phyloP scores from a whole-genome alignment of 1,140 invertebrate genomes.

The Phthorimaea operculella region DNA sequence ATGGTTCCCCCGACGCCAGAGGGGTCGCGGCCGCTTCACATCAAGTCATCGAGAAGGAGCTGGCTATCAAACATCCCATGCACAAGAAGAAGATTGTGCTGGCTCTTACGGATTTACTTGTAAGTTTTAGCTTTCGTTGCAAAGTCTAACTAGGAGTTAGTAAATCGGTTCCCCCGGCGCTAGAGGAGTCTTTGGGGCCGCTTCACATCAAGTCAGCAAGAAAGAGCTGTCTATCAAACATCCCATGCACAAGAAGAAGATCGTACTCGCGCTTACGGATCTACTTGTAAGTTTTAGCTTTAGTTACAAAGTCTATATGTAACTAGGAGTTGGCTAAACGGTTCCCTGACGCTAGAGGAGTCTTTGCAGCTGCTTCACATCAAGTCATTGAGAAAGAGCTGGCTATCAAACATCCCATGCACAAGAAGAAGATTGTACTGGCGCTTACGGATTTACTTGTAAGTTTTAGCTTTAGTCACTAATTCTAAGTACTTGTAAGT shows the following conservation, averaged over 20 bases:
- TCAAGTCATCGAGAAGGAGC: conserved; percentile 90
- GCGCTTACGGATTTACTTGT: conserved; percentile 73
- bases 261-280: conserved; percentile 81
- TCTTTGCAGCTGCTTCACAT: conserved; percentile 77
- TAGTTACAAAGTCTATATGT: no score
- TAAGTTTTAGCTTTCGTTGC: conserved; percentile 24
- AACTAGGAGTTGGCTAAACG: conserved; percentile 76
- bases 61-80: conserved; percentile 85
- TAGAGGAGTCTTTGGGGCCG: conserved; percentile 73
- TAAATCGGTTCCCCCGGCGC: conserved; percentile 80
- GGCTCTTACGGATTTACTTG: conserved; percentile 72
- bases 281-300: conserved; percentile 39
- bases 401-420: conserved; percentile 85
- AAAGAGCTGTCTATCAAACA: conserved; percentile 90
- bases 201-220: conserved; percentile 85
- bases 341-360: conserved; percentile 73
- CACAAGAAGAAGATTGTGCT: conserved; percentile 93
- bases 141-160: conserved; percentile 70
- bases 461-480: conserved; percentile 13
- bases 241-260: conserved; percentile 91
- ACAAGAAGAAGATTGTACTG: conserved; percentile 91
- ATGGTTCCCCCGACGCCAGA: conserved; percentile 76
- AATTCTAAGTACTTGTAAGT: conserved; percentile 43
- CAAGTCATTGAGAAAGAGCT: conserved; percentile 92
- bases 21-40: conserved; percentile 75